Evolutionary conservation across 2,797 vertebrate species (phyloP), one percentile per base, ranked within the genome.

Genomic region (Scomberomorus guttatus): DNA sequence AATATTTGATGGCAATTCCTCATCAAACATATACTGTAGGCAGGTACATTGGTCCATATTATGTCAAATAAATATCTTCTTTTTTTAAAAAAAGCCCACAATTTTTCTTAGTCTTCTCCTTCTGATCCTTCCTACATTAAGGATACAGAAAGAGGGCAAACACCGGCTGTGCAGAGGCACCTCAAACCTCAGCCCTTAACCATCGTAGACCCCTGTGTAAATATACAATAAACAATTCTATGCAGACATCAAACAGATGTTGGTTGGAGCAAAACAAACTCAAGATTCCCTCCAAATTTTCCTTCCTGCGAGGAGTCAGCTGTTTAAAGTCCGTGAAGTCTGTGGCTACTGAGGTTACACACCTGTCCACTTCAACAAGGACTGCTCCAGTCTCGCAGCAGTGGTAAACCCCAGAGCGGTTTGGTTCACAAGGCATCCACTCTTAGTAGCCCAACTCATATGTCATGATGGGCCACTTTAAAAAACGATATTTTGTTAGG

Each of bases 301-400:
- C 59, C 72, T 83, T 76, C 82, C 85, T 82, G 50, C 15, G 52
- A 73, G 80, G 72, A 72, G 79, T 87, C 82, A 91, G 88, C 82
- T 92, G 93, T 93, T 92, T 90, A 86, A 76, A 86, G 74, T 85
- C 69, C 86, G 81, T 46, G 85, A 76, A 87, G 74, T 85, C 69
- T 87, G 81, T 42, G 85, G 84, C 79, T 59, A 17, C 73, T 70
- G 71, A 87, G 82, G 84, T 87, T 88, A 84, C 82, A 92, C 93
- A 94, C 93, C 94, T 94, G 93, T 92, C 89, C 81, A 77, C 68
- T 82, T 56, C 76, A 74, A 72, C 79, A 44, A 44, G 54, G 68
- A 5, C 52, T 17, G 50, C 64, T 79, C 42, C 58, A 55, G 73
- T 76, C 83, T 82, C 81, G 62, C 75, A 88, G 80, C 78, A 32